phyloP scores from a whole-genome alignment of 2,888 invertebrate genomes.

The Lasioglossum figueresi region DNA sequence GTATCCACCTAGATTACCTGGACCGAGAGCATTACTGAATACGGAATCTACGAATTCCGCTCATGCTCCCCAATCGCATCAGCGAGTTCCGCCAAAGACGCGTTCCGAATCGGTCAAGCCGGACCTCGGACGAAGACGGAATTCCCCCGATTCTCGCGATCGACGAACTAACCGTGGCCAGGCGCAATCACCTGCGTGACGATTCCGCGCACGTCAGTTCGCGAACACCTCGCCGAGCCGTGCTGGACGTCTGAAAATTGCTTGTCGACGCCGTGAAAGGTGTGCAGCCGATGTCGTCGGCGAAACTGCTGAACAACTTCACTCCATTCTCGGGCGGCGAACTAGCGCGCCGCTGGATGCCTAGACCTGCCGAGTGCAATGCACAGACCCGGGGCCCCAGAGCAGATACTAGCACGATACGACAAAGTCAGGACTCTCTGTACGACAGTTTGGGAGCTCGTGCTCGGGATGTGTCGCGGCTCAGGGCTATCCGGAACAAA shows the following conservation, averaged over 20 bases:
- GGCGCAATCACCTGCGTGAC: background rate
- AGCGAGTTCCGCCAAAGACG: background rate
- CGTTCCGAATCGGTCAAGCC: slow-evolving; percentile 2
- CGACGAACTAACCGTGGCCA: background rate
- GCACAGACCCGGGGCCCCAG: slow-evolving; percentile 35
- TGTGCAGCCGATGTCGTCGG: slow-evolving; percentile 52
- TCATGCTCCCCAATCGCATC: background rate
- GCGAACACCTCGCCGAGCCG: background rate
- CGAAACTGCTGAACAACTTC: slow-evolving; percentile 68
- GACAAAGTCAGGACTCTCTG: slow-evolving; percentile 74
- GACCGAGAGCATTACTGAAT: slow-evolving; percentile 1
- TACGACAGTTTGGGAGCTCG: slow-evolving; percentile 70
- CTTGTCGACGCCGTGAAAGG: slow-evolving; percentile 36
- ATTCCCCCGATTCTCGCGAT: background rate
- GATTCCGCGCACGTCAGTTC: slow-evolving; percentile 5
- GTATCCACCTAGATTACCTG: background rate
- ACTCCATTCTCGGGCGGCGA: slow-evolving; percentile 61
- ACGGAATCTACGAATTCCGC: slow-evolving; percentile 3
- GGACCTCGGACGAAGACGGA: background rate
- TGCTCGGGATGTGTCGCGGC: slow-evolving; percentile 66
- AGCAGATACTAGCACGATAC: slow-evolving; percentile 62
- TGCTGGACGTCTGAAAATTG: slow-evolving; percentile 53
- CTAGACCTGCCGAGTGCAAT: slow-evolving; percentile 54
- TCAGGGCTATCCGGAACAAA: slow-evolving; percentile 36
- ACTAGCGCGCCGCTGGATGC: slow-evolving; percentile 47